Conservation (phyloP, 2,888 invertebrate species). For the Polyommatus iphigenia region DNA sequence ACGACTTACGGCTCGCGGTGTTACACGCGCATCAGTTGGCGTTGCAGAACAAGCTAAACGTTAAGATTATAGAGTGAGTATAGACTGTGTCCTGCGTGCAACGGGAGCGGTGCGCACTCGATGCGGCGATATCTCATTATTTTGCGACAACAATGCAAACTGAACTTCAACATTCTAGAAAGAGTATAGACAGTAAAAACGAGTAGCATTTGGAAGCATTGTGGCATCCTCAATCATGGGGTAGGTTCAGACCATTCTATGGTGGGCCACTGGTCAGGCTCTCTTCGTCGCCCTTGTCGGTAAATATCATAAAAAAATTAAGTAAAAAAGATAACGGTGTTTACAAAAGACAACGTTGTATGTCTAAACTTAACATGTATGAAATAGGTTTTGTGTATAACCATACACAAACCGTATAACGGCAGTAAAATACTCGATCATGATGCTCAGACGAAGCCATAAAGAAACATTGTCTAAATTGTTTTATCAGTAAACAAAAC, state of each 20-base stretch:
- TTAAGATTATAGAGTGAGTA: slow-evolving; percentile 74
- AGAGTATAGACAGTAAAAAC: slow-evolving; percentile 51
- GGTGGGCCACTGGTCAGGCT: too few relatives aligned
- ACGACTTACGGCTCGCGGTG: slow-evolving; percentile 89
- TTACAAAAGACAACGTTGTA: too few relatives aligned
- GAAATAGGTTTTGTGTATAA: too few relatives aligned
- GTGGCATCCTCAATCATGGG: too few relatives aligned
- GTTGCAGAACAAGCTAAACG: slow-evolving; percentile 88
- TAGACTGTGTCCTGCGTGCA: slow-evolving; percentile 89
- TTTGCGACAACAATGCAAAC: slow-evolving; percentile 83
- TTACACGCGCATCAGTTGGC: slow-evolving; percentile 95
- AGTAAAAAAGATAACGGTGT: too few relatives aligned
- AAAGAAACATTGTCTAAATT: not conserved
- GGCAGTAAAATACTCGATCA: not conserved
- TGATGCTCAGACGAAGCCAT: not conserved
- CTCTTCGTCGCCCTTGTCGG: too few relatives aligned
- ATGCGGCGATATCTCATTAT: too few relatives aligned
- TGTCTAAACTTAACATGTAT: too few relatives aligned
- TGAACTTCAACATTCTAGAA: slow-evolving; percentile 84
- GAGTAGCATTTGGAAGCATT: too few relatives aligned
- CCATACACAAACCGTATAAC: not conserved
- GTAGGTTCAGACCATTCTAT: too few relatives aligned
- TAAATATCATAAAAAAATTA: too few relatives aligned
- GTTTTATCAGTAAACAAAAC: slow-evolving; percentile 6
- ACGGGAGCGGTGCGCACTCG: slow-evolving; percentile 88